A percentile compares a stretch with the other conserved stretches of the same genome.
Evolutionary conservation across 1,140 invertebrate genomes (phyloP).

Genomic region (Drosophila rufa): DNA sequence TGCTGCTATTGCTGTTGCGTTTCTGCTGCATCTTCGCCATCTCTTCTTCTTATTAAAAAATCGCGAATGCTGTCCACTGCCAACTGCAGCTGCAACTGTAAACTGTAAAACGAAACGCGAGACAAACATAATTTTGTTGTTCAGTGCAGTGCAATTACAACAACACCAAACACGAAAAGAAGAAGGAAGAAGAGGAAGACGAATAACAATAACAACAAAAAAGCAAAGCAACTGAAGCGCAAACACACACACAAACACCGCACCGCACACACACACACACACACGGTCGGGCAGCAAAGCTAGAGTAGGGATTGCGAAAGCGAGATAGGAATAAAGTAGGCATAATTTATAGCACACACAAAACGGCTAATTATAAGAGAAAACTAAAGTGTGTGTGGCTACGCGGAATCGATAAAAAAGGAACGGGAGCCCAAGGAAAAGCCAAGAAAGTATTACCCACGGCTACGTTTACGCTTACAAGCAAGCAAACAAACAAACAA

Average conservation of each 20-base stretch:
- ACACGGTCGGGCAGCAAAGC: slow-evolving; percentile 24
- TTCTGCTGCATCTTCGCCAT: slow-evolving; percentile 35
- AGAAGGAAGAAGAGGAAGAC: slow-evolving; percentile 3
- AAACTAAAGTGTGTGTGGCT: slow-evolving; percentile 19
- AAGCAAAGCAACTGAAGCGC: slow-evolving; percentile 43
- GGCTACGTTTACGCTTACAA: not conserved
- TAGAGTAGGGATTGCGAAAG: slow-evolving; percentile 45
- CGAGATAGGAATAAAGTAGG: slow-evolving; percentile 47
- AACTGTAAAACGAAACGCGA: slow-evolving; percentile 8
- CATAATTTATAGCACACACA: slow-evolving; percentile 56
- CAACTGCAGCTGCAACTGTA: slow-evolving; percentile 39
- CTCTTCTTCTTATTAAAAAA: slow-evolving; percentile 30
- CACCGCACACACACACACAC: not conserved
- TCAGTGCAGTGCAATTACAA: slow-evolving; percentile 33
- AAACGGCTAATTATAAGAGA: slow-evolving; percentile 37
- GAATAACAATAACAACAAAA: slow-evolving; percentile 61
- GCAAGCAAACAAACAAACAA: not conserved
- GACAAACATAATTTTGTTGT: slow-evolving; percentile 7
- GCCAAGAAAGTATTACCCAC: slow-evolving; percentile 17
- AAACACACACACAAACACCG: slow-evolving; percentile 16
- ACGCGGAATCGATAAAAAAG: slow-evolving; percentile 45
- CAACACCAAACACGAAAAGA: slow-evolving; percentile 16
- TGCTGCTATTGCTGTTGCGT: slow-evolving; percentile 24
- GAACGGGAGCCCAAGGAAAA: slow-evolving; percentile 18
- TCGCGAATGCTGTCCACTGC: slow-evolving; percentile 13